Evolutionary conservation across 2,888 invertebrate genomes (phyloP).

Genomic region (Thecophora atra): DNA sequence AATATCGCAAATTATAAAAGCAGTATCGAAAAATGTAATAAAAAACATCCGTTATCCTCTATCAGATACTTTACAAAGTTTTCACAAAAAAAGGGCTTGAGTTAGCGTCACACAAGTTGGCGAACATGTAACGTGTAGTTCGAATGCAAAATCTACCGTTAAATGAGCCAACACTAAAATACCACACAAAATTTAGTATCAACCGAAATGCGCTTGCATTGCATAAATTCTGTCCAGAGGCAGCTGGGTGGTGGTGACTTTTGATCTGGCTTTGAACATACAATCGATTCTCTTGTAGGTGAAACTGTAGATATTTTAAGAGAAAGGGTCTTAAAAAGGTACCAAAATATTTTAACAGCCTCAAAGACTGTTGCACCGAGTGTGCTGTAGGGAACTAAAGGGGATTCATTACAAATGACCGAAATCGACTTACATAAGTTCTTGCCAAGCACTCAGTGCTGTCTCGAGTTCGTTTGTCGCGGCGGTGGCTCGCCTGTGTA

Average conservation of each 20-base stretch:
- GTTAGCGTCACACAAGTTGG: too few relatives aligned
- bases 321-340: neutral
- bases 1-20: too few relatives aligned
- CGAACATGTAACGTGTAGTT: too few relatives aligned
- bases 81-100: too few relatives aligned
- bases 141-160: too few relatives aligned
- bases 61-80: too few relatives aligned
- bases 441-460: neutral
- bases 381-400: too few relatives aligned
- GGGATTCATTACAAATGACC: conserved; percentile 12
- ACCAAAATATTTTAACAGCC: neutral
- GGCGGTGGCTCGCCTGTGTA: neutral
- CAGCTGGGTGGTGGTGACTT: conserved; percentile 9
- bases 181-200: conserved; percentile 40
- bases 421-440: conserved; percentile 14
- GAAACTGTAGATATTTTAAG: neutral
- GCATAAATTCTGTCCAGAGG: neutral
- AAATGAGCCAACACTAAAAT: too few relatives aligned
- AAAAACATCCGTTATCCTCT: too few relatives aligned
- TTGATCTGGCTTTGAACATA: neutral
- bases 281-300: neutral
- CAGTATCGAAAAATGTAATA: too few relatives aligned
- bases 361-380: neutral
- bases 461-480: neutral
- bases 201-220: neutral